These are phyloP conservation scores for Eudasyphora cyanicolor DNA, from an alignment of 2,888 invertebrate genomes.

Conservation along the genomic window DNA sequence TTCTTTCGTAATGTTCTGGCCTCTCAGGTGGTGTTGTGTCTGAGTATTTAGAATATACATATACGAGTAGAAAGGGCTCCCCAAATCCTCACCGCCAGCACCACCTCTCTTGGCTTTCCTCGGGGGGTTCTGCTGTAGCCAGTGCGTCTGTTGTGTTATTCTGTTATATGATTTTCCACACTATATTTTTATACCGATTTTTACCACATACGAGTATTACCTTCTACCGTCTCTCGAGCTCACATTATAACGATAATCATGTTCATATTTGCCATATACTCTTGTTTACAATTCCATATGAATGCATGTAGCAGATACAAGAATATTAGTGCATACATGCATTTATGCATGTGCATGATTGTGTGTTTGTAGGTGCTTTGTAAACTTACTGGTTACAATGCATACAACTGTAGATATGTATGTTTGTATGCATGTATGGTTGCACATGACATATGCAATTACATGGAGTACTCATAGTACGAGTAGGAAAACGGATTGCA, in stretches of 20 bases:
- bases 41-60: not conserved
- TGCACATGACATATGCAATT: constrained; percentile 21
- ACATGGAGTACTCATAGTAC: not conserved
- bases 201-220: not conserved
- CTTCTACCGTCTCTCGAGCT: not conserved
- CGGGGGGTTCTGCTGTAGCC: not conserved
- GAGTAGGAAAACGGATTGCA: not conserved
- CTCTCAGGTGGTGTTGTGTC: not conserved
- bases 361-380: not conserved
- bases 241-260: not conserved
- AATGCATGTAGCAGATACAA: too few relatives aligned
- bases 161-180: not conserved
- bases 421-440: not conserved
- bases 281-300: too few relatives aligned
- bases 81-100: not conserved
- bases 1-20: too few relatives aligned
- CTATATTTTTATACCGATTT: not conserved
- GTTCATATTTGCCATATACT: not conserved
- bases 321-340: not conserved
- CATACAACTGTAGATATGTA: too few relatives aligned
- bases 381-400: not conserved
- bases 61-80: not conserved
- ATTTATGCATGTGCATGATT: not conserved
- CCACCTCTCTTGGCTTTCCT: too few relatives aligned
- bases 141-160: not conserved